Evolutionary conservation across 1,140 invertebrate genomes (phyloP).

Genomic region (Drosophila virilis): DNA sequence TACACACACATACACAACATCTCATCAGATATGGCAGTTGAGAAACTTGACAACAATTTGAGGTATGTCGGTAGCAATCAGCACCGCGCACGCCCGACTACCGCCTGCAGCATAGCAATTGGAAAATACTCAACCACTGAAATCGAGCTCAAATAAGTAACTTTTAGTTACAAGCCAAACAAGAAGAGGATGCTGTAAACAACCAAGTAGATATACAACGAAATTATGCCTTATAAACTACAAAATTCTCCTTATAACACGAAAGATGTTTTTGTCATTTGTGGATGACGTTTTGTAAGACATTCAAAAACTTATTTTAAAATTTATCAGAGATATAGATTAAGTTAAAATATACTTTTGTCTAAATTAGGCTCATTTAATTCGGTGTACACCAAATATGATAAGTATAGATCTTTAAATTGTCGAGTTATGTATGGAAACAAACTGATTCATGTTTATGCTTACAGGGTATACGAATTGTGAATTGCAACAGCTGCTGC

Average conservation of each 20-base stretch:
- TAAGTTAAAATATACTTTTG: too few species aligned
- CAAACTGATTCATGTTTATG: background rate
- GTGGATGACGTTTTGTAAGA: too few species aligned
- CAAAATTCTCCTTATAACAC: too few species aligned
- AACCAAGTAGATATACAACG: background rate
- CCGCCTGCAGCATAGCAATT: constrained; percentile 56
- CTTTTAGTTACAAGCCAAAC: constrained; percentile 51
- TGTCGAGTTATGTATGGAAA: background rate
- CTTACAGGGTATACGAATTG: constrained; percentile 27
- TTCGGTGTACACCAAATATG: too few species aligned
- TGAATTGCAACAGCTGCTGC: constrained; percentile 45
- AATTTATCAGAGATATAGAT: too few species aligned
- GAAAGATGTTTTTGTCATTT: too few species aligned
- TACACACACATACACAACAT: constrained; percentile 20
- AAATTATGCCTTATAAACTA: background rate
- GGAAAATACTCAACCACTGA: constrained; percentile 76
- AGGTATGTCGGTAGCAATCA: constrained; percentile 41
- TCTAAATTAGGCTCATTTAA: too few species aligned
- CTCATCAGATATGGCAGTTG: constrained; percentile 35
- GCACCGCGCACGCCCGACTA: constrained; percentile 22
- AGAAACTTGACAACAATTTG: constrained; percentile 52
- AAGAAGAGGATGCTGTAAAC: background rate
- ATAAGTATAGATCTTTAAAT: too few species aligned
- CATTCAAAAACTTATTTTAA: too few species aligned
- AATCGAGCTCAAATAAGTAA: constrained; percentile 79